Evolutionary conservation across 2,113 vertebrate species (phyloP).

Genomic region (Pollimyrus isidori): DNA sequence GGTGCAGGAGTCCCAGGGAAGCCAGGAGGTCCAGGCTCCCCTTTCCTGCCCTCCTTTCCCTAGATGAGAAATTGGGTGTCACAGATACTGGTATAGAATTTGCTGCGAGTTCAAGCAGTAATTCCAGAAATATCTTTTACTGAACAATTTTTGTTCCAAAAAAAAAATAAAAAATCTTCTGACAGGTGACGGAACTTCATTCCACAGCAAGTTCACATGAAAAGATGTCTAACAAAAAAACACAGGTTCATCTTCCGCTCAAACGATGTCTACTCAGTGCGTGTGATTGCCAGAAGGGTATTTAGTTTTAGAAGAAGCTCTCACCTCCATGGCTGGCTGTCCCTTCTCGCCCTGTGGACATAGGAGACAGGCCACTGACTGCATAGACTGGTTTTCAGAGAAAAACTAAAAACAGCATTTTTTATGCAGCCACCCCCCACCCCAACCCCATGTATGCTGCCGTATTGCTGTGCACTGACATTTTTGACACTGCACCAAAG

Average conservation of each 20-base stretch:
- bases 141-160: not conserved
- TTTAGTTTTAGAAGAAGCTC: conserved; percentile 13
- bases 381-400: not conserved
- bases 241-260: not conserved
- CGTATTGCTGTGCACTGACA: not conserved
- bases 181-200: not conserved
- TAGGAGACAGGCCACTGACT: conserved; percentile 6
- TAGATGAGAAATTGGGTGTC: conserved; percentile 18
- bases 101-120: not conserved
- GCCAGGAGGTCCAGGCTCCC: conserved; percentile 60
- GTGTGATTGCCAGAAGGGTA: not conserved
- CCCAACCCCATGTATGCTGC: not conserved
- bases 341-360: conserved; percentile 58
- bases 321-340: conserved; percentile 51
- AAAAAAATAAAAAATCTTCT: not conserved
- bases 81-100: not conserved
- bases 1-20: conserved; percentile 56
- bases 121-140: not conserved
- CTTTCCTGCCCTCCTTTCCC: conserved; percentile 61
- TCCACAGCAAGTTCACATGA: not conserved
- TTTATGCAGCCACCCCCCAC: not conserved
- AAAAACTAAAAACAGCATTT: not conserved
- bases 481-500: not conserved
- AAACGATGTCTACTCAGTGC: not conserved
- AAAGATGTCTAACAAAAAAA: not conserved